Percentiles rank a stretch among this genome's conserved stretches.
phyloP scores from a whole-genome alignment of 2,797 vertebrate species.

The Gymnothorax reevesii region DNA sequence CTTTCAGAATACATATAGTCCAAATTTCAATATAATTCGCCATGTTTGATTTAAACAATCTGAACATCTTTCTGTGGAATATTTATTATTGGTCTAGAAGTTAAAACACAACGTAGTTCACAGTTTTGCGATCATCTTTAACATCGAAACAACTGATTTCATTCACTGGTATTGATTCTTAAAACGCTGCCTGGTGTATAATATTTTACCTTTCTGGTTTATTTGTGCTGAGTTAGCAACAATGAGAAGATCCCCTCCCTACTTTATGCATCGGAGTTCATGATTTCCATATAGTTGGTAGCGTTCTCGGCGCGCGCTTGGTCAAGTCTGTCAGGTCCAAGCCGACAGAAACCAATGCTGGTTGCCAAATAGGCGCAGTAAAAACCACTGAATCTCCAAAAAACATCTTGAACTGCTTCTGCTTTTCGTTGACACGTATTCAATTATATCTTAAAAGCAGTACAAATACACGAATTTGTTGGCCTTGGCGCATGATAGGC shows the following conservation, averaged over 20 bases:
- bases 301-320: slow-evolving; percentile 63
- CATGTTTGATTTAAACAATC: too few relatives aligned
- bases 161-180: neutral
- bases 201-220: slow-evolving; percentile 31
- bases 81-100: neutral
- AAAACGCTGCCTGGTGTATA: neutral
- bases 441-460: slow-evolving; percentile 80
- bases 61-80: too few relatives aligned
- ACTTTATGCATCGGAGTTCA: slow-evolving; percentile 50
- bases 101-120: neutral
- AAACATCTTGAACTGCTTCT: slow-evolving; percentile 72
- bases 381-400: slow-evolving; percentile 71
- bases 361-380: slow-evolving; percentile 74
- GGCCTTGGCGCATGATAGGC: slow-evolving; percentile 72
- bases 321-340: slow-evolving; percentile 66
- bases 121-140: neutral
- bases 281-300: slow-evolving; percentile 64
- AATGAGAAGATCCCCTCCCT: neutral
- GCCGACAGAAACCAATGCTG: slow-evolving; percentile 79
- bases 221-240: neutral
- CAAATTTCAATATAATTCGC: too few relatives aligned
- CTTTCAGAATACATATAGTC: too few relatives aligned
- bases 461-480: slow-evolving; percentile 81
- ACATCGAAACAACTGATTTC: neutral
- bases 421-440: slow-evolving; percentile 74